Conservation (phyloP, 2,113 vertebrate genomes). For the Arenaria interpres region DNA sequence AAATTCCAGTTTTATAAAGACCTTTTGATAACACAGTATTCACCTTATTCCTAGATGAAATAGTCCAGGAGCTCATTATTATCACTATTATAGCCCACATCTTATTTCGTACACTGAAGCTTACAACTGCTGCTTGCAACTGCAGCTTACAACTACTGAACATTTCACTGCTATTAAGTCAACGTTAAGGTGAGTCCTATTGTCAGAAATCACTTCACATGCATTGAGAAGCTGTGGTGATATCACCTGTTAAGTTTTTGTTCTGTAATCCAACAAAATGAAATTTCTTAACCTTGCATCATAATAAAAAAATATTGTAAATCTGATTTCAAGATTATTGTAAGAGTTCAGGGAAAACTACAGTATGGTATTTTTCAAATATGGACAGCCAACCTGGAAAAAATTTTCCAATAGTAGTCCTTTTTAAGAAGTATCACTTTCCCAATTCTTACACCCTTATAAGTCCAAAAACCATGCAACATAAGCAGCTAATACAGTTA, state of each 20-base stretch:
- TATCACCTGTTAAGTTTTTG: neutral
- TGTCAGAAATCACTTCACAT: neutral
- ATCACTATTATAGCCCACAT: neutral
- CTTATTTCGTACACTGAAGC: neutral
- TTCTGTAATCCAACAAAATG: neutral
- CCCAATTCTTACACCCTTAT: neutral
- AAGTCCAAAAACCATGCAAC: neutral
- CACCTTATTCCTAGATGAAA: neutral
- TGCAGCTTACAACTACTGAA: neutral
- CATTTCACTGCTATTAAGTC: neutral
- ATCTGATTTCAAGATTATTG: neutral
- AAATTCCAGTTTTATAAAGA: neutral
- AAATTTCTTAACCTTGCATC: neutral
- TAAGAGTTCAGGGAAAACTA: neutral
- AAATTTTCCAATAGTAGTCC: neutral
- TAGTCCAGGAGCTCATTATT: neutral
- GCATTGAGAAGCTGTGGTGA: neutral
- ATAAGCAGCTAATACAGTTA: neutral
- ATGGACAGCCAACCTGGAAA: neutral
- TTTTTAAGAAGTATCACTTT: neutral
- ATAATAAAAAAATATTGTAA: neutral
- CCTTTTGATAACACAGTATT: neutral
- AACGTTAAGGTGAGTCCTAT: neutral
- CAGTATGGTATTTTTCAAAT: neutral
- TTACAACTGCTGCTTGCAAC: neutral